Conservation (phyloP, 2,113 vertebrate species). For the Fregata magnificens region DNA sequence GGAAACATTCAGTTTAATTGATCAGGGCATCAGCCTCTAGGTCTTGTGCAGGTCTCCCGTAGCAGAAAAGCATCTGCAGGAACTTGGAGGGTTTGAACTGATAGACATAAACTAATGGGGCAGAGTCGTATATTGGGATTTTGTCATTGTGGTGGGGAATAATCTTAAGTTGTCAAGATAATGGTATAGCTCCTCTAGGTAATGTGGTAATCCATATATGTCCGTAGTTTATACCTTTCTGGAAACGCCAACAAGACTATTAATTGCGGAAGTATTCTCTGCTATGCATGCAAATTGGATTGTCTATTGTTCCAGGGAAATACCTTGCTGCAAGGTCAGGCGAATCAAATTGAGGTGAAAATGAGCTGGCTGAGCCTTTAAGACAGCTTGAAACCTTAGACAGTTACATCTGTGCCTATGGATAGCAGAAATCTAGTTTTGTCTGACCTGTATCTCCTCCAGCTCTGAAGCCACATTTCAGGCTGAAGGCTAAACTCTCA, state of each 20-base stretch:
- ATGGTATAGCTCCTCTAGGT: not conserved
- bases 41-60: not conserved
- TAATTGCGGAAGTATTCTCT: not conserved
- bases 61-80: not conserved
- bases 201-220: not conserved
- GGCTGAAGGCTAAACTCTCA: not conserved
- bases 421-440: not conserved
- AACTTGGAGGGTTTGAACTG: not conserved
- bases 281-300: not conserved
- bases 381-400: not conserved
- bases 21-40: not conserved
- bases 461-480: not conserved
- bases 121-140: not conserved
- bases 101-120: not conserved
- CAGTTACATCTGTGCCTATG: not conserved
- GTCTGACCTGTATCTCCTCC: not conserved
- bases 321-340: conserved; percentile 29
- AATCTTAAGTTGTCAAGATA: not conserved
- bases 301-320: not conserved
- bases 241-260: not conserved
- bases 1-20: not conserved
- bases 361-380: not conserved
- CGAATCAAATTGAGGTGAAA: not conserved
- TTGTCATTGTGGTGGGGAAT: not conserved
- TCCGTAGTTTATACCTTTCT: not conserved